Base-by-base conservation (phyloP, 2,797 vertebrate species). In the Amblyraja radiata region DNA sequence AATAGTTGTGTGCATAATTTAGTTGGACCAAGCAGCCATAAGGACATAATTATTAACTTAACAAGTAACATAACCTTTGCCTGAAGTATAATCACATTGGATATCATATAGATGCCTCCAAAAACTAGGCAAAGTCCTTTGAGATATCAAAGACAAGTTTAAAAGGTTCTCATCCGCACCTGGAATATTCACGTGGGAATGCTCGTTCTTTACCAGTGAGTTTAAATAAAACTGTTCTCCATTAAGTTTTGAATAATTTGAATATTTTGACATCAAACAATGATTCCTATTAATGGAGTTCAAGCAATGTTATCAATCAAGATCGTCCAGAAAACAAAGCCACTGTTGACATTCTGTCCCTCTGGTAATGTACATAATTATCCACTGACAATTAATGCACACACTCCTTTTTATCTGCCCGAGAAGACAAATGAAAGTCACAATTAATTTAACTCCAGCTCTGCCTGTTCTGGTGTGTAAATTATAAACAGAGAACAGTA, bases 311-410 rank as follows among this genome's bases (percentile, higher is more conserved):
- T 74, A 91, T 91, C 90, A 91, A 71, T 91, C 90, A 74, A 74
- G 36, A 25, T 65, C 68, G 46, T 46, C 36, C 36, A 74, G 90
- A 28, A 91, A 91, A 74, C 36, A 91, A 91, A 73, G 36, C 90
- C 32, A 91, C 90, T 91, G 90, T 73, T 91, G 90, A 91, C 90
- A 91, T 54, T 68, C 39, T 91, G 90, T 91, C 90, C 90, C 84
- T 68, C 84, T 46, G 68, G 88, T 71, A 46, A 73, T 91, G 39
- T 54, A 74, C 65, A 54, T 74, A 71, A 91, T 91, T 91, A 74
- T 54, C 90, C 73, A 14, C 68, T 91, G 68, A 74, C 90, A 92
- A 54, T 92, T 71, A 74, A 36, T 28, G 23, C 71, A 76, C 46
- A 92, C 54, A 23, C 25, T 92, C 25, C 36, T n/a, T 46, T 88